phyloP scores from a whole-genome alignment of 2,113 vertebrate genomes.

The Anoplopoma fimbria region DNA sequence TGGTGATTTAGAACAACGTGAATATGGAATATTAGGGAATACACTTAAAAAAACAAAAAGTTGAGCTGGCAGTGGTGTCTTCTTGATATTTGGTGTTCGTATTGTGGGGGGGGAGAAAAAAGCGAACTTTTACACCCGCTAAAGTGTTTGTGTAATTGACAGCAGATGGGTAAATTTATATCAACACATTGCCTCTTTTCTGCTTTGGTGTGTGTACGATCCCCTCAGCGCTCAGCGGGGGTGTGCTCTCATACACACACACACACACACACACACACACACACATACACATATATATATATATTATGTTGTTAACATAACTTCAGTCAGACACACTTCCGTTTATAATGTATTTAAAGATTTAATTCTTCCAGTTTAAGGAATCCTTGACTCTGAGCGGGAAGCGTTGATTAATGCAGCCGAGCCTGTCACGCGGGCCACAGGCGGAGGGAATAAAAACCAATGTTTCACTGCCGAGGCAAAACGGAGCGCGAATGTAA shows the following conservation, averaged over 20 bases:
- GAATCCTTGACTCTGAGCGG: conserved; percentile 56
- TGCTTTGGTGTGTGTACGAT: conserved; percentile 56
- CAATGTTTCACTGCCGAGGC: conserved; percentile 79
- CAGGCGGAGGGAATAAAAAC: conserved; percentile 75
- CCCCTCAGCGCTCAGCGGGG: conserved; percentile 67
- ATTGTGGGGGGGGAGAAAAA: neutral
- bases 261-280: conserved; percentile 18
- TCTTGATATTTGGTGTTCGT: conserved; percentile 42
- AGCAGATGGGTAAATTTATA: conserved; percentile 64
- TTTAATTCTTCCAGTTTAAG: conserved; percentile 78
- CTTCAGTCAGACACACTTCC: conserved; percentile 73
- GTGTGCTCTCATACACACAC: conserved; percentile 34
- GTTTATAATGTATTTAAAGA: conserved; percentile 82
- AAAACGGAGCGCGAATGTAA: conserved; percentile 85
- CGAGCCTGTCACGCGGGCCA: conserved; percentile 70
- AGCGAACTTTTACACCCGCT: conserved; percentile 45
- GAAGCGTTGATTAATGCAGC: conserved; percentile 72
- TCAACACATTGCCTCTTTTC: conserved; percentile 60
- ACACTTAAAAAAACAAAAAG: conserved; percentile 68
- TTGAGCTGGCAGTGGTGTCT: conserved; percentile 32
- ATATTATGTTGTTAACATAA: conserved; percentile 83
- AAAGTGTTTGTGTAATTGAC: conserved; percentile 73
- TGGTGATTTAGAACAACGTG: conserved; percentile 64
- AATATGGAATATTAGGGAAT: conserved; percentile 58
- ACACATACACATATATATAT: too few species aligned